Percentiles rank a stretch among this genome's conserved stretches.
phyloP scores from a whole-genome alignment of 2,888 invertebrate genomes.

The Prosapia bicincta region DNA sequence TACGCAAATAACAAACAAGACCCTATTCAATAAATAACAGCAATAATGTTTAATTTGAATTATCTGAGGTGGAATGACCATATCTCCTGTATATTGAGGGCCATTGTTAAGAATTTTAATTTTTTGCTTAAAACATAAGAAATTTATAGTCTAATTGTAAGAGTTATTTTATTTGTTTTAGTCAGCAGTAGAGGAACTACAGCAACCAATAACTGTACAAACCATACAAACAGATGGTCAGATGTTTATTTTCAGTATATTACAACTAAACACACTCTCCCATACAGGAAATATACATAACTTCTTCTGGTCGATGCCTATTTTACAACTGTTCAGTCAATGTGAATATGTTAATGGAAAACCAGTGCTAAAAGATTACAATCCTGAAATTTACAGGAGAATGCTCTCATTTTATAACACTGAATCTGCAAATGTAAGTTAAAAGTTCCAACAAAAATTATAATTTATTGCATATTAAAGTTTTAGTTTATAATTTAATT shows the following conservation, averaged over 20 bases:
- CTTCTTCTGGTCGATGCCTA: slow-evolving; percentile 68
- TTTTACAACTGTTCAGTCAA: slow-evolving; percentile 61
- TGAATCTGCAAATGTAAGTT: neutral
- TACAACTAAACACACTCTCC: slow-evolving; percentile 80
- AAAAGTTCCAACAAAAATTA: no score
- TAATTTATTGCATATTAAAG: no score
- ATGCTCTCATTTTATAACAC: slow-evolving; percentile 72
- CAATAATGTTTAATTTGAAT: no score
- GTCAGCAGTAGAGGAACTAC: slow-evolving; percentile 60
- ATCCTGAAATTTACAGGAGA: slow-evolving; percentile 71
- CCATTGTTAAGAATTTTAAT: no score
- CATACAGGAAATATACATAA: slow-evolving; percentile 64
- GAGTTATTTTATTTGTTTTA: no score
- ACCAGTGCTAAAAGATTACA: slow-evolving; percentile 69
- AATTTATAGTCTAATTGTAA: no score
- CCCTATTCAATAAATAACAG: no score
- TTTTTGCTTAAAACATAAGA: no score
- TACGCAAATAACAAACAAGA: no score
- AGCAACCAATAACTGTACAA: slow-evolving; percentile 77
- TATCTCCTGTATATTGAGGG: no score
- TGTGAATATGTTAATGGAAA: slow-evolving; percentile 62
- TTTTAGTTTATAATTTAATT: no score
- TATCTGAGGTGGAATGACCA: no score
- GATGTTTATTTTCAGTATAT: slow-evolving; percentile 73
- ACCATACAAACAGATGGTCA: slow-evolving; percentile 77